Evolutionary conservation across 1,140 invertebrate species (phyloP), one percentile per base, ranked within the genome.

Genomic region (Papilio dardanus): DNA sequence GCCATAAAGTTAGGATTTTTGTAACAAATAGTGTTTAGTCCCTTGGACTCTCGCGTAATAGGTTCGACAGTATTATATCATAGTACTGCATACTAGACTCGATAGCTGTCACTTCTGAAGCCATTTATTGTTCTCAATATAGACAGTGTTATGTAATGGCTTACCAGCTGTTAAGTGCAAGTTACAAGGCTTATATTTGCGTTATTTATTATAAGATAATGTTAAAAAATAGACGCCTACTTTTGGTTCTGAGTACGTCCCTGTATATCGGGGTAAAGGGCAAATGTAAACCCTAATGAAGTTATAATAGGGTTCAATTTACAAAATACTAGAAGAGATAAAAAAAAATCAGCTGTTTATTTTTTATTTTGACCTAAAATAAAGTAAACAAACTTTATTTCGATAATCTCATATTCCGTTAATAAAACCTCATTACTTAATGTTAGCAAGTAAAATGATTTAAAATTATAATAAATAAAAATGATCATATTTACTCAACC

Each of bases 41-140:
- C n/a, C n/a, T n/a, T n/a, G n/a, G n/a, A n/a, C n/a, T n/a, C n/a
- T n/a, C n/a, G n/a, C n/a, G n/a, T n/a, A n/a, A n/a, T n/a, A n/a
- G n/a, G n/a, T n/a, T n/a, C n/a, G n/a, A n/a, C n/a, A 1, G 30
- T 65, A 8, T 65, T 16, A 35, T 33, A 35, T 67, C 31, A 67
- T 33, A 2, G 14, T 33, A 42, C 37, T 71, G 24, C 68, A 42
- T 24, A 28, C 10, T 31, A 33, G 1, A n/a, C 46, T 54, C 69
- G 5, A 16, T 50, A 16, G 14, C 30, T n/a, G 50, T 58, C 71
- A 50, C 19, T 37, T 73, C 71, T 37, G 71, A 73, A 73, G 71
- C 71, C 71, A 54, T 73, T 54, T 58, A 58, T 50, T 58, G 71
- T 21, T 28, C 46, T 50, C 42, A 33, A 12, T 73, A 73, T 58